These are phyloP conservation scores for Donacobius atricapilla DNA, from an alignment of 2,113 vertebrate genomes.

Conservation along the genomic window DNA sequence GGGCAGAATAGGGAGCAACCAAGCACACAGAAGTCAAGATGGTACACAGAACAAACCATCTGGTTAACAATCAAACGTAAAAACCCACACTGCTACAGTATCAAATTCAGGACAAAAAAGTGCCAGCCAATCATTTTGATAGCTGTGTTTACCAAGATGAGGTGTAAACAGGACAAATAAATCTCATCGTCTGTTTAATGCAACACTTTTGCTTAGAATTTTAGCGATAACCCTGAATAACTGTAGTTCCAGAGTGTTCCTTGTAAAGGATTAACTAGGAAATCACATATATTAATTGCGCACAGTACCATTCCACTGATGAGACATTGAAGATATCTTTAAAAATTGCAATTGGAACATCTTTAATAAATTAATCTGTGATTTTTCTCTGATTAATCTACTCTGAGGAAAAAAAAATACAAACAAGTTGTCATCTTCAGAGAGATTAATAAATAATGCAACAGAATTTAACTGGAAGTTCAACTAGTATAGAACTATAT, in stretches of 20 bases:
- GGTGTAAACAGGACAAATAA: constrained; percentile 17
- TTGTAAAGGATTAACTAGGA: background rate
- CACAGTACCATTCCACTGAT: background rate
- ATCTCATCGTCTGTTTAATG: constrained; percentile 13
- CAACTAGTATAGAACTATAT: background rate
- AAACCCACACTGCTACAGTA: no score
- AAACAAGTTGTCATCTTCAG: background rate
- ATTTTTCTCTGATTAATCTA: background rate
- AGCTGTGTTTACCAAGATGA: constrained; percentile 11
- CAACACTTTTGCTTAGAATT: constrained; percentile 14
- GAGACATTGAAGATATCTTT: background rate
- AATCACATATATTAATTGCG: background rate
- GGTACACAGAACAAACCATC: no score
- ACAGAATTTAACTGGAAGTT: background rate
- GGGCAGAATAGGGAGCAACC: no score
- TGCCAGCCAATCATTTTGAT: constrained; percentile 38
- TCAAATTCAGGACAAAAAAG: background rate
- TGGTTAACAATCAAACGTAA: no score
- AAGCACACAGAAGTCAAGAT: no score
- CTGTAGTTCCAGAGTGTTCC: background rate
- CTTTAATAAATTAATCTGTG: background rate
- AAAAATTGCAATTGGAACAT: background rate
- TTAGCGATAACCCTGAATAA: constrained; percentile 8
- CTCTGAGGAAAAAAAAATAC: background rate
- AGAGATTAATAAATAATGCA: background rate